These are phyloP conservation scores for Drosophila recens DNA, from an alignment of 2,888 invertebrate genomes.

Conservation along the genomic window DNA sequence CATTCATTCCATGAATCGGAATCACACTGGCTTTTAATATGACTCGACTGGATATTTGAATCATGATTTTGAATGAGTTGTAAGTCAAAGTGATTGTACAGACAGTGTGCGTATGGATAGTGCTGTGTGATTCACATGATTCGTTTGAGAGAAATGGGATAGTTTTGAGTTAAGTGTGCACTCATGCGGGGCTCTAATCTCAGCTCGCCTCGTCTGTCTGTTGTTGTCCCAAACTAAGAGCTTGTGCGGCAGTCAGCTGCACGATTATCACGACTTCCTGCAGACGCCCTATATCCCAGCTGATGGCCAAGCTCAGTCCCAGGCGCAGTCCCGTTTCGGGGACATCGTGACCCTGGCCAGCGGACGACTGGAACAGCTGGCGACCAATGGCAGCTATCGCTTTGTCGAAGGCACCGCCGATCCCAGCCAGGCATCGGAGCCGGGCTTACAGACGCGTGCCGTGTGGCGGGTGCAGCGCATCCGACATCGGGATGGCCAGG, in stretches of 20 bases:
- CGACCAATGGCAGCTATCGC: constrained; percentile 85
- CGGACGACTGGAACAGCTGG: constrained; percentile 87
- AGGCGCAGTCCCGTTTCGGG: constrained; percentile 85
- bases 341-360: constrained; percentile 89
- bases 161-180: too few species aligned
- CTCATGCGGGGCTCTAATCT: too few species aligned
- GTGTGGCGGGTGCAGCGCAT: constrained; percentile 90
- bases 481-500: constrained; percentile 87
- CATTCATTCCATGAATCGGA: too few species aligned
- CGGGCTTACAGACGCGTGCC: constrained; percentile 86
- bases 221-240: background rate
- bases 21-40: too few species aligned
- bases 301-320: constrained; percentile 10
- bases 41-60: too few species aligned
- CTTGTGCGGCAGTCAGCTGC: constrained; percentile 60
- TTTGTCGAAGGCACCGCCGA: constrained; percentile 86
- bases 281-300: constrained; percentile 74
- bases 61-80: too few species aligned
- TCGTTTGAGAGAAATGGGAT: too few species aligned
- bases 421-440: constrained; percentile 4
- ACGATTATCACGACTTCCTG: constrained; percentile 81
- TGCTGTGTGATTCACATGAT: too few species aligned
- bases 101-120: too few species aligned
- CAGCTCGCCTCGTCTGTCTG: too few species aligned
- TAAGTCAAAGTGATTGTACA: too few species aligned